Evolutionary conservation across 2,797 vertebrate species (phyloP), one percentile per base, ranked within the genome.

Genomic region (Pipistrellus pygmaeus): DNA sequence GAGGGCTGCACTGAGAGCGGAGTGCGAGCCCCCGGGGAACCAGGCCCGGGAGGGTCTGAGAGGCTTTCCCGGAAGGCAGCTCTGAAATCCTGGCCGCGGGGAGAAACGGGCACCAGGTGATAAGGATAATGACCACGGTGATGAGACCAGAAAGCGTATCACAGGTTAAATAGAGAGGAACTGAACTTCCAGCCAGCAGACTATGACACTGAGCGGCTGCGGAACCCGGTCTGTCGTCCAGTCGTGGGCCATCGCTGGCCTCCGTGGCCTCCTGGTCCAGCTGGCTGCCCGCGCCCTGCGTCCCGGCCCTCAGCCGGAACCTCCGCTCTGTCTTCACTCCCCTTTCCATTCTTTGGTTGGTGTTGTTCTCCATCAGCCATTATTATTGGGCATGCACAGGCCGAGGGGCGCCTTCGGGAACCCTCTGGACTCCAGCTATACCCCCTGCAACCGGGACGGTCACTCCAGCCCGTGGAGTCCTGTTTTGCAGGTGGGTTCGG

Each of bases 141-240:
- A 18, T 8, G 18, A 6, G 13, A 62, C 25, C 12, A 14, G 57
- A 30, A 30, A 62, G 25, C 5, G 12, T 53, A 0, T 3, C 9
- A 2, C 2, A 21, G 3, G 0, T 0, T 12, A 8, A 10, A 8
- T 0, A 2, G 41, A 18, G 60, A 12, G 27, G 12, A 5, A 4
- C 2, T 44, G 10, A 9, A 44, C 44, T 44, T 44, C 44, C 2
- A 11, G 44, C 44, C 44, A 11, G 44, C 10, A 44, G 44, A 9
- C 44, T 44, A 10, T 1, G 44, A 44, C 44, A 11, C 44, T 44
- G 14, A 71, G 27, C n/a, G 0, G 6, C 41, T 1, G 1, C 2
- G 4, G 57, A 35, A 21, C n/a, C 23, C 57, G 1, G 30, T 25
- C 27, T 27, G 11, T 11, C 8, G 18, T 48, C 18, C 13, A 15